Conservation (phyloP, 1,140 invertebrate genomes). For the Drosophila rufa region DNA sequence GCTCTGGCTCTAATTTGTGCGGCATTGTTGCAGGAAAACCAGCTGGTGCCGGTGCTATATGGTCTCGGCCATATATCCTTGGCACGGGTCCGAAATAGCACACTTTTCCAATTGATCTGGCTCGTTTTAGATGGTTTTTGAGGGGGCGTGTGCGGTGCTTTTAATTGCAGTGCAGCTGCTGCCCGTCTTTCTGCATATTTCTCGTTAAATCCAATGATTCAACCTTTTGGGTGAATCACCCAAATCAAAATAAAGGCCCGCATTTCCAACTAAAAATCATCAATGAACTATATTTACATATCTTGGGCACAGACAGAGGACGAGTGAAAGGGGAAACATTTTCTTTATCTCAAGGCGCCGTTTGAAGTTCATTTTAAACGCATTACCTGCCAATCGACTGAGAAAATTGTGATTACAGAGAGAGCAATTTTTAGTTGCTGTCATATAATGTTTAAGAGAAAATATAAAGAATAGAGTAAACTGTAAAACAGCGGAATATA, state of each 20-base stretch:
- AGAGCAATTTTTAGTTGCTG: not conserved
- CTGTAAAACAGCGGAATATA: no score
- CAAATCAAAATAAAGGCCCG: conserved; percentile 39
- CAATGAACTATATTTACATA: conserved; percentile 79
- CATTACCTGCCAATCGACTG: conserved; percentile 79
- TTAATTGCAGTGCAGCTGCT: conserved; percentile 59
- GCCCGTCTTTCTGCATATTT: conserved; percentile 23
- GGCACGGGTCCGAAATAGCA: conserved; percentile 62
- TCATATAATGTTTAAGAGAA: not conserved
- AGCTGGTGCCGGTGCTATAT: conserved; percentile 40
- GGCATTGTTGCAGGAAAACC: conserved; percentile 63
- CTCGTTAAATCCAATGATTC: conserved; percentile 38
- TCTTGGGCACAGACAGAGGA: conserved; percentile 18
- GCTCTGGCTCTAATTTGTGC: conserved; percentile 53
- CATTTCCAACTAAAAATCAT: conserved; percentile 69
- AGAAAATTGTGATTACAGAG: conserved; percentile 40
- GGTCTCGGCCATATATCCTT: conserved; percentile 60
- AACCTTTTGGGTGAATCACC: conserved; percentile 55
- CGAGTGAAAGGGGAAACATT: conserved; percentile 22
- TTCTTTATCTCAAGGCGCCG: conserved; percentile 60
- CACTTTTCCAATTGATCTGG: conserved; percentile 50
- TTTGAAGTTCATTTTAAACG: conserved; percentile 76
- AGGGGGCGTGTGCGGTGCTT: conserved; percentile 51
- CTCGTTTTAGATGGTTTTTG: not conserved
- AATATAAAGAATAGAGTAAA: not conserved